A percentile compares a stretch with the other conserved stretches of the same genome.
Evolutionary conservation across 2,113 vertebrate genomes (phyloP).

Genomic region (Megaptera novaeangliae): DNA sequence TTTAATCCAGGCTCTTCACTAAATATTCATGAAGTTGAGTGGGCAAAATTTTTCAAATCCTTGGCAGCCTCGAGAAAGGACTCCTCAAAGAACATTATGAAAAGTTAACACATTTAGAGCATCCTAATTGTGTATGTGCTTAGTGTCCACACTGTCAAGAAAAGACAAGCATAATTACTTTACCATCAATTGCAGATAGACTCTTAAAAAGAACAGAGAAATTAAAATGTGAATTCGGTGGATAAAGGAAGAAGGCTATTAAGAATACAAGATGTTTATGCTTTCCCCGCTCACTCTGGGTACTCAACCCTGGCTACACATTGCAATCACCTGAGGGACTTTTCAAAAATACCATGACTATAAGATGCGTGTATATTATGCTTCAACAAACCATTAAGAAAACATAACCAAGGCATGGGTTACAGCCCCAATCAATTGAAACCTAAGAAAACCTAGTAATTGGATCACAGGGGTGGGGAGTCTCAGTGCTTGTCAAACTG

Average conservation of each 20-base stretch:
- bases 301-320: background rate
- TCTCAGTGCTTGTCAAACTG: background rate
- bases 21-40: constrained; percentile 56
- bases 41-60: constrained; percentile 28
- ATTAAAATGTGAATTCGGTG: constrained; percentile 29
- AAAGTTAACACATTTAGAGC: background rate
- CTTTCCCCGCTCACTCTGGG: background rate
- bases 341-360: background rate
- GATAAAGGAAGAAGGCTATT: constrained; percentile 12
- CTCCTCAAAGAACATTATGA: constrained; percentile 23
- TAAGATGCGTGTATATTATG: background rate
- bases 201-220: constrained; percentile 8
- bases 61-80: constrained; percentile 32
- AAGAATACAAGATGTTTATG: background rate
- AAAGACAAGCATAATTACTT: constrained; percentile 30
- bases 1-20: constrained; percentile 43
- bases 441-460: background rate
- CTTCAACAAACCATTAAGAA: background rate
- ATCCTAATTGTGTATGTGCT: constrained; percentile 31
- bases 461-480: background rate
- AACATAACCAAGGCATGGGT: background rate
- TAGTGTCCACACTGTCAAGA: background rate
- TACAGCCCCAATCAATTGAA: background rate
- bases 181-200: constrained; percentile 4
- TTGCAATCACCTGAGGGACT: background rate